Evolutionary conservation across 2,797 vertebrate species (phyloP), one percentile per base, ranked within the genome.

Genomic region (Synanceia verrucosa): DNA sequence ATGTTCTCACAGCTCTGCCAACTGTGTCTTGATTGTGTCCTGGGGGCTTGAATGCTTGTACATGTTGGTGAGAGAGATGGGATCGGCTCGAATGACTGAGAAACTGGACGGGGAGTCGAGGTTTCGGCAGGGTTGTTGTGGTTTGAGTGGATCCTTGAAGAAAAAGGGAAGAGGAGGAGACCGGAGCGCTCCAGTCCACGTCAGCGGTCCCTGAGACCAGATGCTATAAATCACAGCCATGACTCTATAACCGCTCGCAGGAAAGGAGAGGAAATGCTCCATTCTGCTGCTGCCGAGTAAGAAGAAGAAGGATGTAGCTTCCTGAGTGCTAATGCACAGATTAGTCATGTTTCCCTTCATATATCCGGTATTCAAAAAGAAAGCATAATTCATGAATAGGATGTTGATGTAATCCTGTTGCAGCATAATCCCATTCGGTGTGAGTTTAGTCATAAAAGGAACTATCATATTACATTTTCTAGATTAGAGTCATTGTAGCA

Each of bases 131-230:
- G 24, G 24, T 62, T 78, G 67, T 76, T 73, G 70, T 61, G 65
- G 55, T 71, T 46, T 50, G 33, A 64, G 60, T 2, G 31, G 26
- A 44, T 72, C 28, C 64, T 68, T 12, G 24, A 51, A 33, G 37
- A 48, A 64, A 64, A 23, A 29, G 55, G 23, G 18, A 65, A 56
- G 73, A 62, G 61, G 47, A 63, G 9, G 31, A 58, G 67, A 51
- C 41, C 60, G 10, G 31, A 51, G 58, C 13, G 0, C 37, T 47
- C 59, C 0, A 4, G 61, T 89, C 85, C 84, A 88, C 79, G 86
- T 89, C 91, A 89, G 82, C 84, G 5, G 26, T 76, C 67, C 46
- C 57, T 26, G 55, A 36, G 76, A 76, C 82, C 85, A 89, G 70
- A 78, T 78, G 86, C 66, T 76, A 24, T 73, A 73, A 88, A 80